Evolutionary conservation across 2,113 vertebrate species (phyloP).

Genomic region (Calyptommatus sinebrachiatus): DNA sequence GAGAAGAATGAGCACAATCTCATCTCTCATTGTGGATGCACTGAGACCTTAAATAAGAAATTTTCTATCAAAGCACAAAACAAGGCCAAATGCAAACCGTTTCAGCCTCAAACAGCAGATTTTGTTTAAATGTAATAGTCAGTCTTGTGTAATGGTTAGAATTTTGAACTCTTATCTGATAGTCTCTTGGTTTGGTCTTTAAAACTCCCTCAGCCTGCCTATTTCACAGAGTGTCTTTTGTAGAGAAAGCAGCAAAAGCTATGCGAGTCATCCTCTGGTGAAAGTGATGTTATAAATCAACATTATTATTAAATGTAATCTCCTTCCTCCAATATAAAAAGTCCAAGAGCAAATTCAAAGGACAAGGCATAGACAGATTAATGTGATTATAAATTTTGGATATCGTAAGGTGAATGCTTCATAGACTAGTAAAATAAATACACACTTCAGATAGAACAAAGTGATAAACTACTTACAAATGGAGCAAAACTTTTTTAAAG

Average conservation of each 20-base stretch:
- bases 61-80: neutral
- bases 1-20: neutral
- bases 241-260: no score
- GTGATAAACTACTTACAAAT: neutral
- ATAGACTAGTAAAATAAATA: neutral
- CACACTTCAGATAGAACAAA: neutral
- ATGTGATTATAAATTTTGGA: neutral
- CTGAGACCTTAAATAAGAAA: neutral
- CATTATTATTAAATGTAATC: neutral
- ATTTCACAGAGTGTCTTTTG: no score
- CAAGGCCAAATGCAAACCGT: no score
- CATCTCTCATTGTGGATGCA: neutral
- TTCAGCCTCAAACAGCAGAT: no score
- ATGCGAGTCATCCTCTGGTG: no score
- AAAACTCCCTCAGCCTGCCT: no score
- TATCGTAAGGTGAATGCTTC: neutral
- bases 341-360: neutral
- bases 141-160: no score
- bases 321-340: neutral
- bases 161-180: no score
- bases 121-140: no score
- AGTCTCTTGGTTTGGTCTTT: no score
- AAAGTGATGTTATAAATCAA: neutral
- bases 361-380: neutral
- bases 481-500: neutral